Percentiles rank a stretch among this genome's conserved stretches.
Conservation (phyloP, 2,888 invertebrate genomes). For the Pollenia griseotomentosa region DNA sequence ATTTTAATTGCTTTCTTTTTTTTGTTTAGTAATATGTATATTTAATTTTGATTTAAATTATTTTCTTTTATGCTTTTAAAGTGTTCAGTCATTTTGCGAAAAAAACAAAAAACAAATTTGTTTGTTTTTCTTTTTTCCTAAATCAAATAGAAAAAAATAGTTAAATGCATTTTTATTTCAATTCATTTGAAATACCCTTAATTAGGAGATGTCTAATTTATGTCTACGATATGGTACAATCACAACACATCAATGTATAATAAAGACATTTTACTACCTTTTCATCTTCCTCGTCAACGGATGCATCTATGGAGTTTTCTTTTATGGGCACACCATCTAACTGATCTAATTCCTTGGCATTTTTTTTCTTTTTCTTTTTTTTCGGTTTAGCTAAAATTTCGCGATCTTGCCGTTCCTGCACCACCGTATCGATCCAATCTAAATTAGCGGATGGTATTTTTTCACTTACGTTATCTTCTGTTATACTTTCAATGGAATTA, state of each 20-base stretch:
- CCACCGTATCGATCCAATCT: constrained; percentile 78
- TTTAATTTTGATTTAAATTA: constrained; percentile 64
- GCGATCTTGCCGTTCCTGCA: constrained; percentile 76
- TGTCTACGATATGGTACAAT: constrained; percentile 83
- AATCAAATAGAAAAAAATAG: constrained; percentile 14
- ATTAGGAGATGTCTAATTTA: neutral
- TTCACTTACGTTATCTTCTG: constrained; percentile 72
- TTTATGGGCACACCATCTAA: constrained; percentile 77
- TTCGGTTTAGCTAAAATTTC: constrained; percentile 77
- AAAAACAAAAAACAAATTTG: constrained; percentile 36
- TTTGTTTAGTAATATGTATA: constrained; percentile 14
- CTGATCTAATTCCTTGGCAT: constrained; percentile 77
- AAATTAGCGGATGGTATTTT: constrained; percentile 76
- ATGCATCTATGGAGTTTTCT: constrained; percentile 68
- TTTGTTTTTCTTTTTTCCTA: constrained; percentile 21
- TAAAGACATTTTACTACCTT: constrained; percentile 83
- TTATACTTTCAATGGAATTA: constrained; percentile 82
- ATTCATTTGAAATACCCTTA: neutral
- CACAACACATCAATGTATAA: constrained; percentile 84
- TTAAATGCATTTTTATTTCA: constrained; percentile 58
- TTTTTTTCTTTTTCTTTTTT: constrained; percentile 80
- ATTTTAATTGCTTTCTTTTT: neutral
- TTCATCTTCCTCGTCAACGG: constrained; percentile 79
- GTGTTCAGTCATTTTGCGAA: constrained; percentile 51
- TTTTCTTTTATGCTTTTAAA: constrained; percentile 46